These are phyloP conservation scores for Sinonovacula constricta DNA, from an alignment of 1,140 invertebrate genomes.

Conservation along the genomic window DNA sequence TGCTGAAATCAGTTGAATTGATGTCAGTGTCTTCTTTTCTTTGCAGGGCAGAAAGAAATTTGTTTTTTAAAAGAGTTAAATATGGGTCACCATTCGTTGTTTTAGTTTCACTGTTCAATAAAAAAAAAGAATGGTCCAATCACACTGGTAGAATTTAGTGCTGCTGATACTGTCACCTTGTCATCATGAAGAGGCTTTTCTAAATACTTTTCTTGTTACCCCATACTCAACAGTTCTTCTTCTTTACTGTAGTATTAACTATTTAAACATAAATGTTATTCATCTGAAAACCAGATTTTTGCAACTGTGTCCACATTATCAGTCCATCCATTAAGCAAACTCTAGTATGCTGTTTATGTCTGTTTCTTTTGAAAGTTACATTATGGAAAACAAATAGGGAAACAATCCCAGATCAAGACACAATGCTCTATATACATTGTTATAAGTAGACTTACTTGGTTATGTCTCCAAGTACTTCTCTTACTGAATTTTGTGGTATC, in stretches of 20 bases:
- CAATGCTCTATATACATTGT: background rate
- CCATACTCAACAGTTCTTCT: background rate
- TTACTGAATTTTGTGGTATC: background rate
- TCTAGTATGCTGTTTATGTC: conserved; percentile 2
- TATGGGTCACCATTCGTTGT: background rate
- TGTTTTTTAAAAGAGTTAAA: background rate
- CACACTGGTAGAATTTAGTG: background rate
- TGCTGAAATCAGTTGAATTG: background rate
- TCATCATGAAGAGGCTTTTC: background rate
- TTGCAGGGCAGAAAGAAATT: conserved; percentile 2
- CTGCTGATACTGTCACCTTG: background rate
- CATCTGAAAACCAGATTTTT: background rate
- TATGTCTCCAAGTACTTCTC: background rate
- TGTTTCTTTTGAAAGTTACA: background rate
- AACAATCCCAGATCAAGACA: background rate
- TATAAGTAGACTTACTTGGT: background rate
- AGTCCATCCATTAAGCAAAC: conserved; percentile 12
- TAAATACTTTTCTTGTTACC: background rate
- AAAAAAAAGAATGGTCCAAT: too few species aligned
- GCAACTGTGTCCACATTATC: background rate
- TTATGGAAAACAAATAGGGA: background rate
- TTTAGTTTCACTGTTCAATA: conserved; percentile 6
- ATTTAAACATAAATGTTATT: background rate
- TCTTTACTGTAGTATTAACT: background rate
- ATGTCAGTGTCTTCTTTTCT: background rate